Base-by-base conservation (phyloP, 2,113 vertebrate species). In the Aptenodytes patagonicus region DNA sequence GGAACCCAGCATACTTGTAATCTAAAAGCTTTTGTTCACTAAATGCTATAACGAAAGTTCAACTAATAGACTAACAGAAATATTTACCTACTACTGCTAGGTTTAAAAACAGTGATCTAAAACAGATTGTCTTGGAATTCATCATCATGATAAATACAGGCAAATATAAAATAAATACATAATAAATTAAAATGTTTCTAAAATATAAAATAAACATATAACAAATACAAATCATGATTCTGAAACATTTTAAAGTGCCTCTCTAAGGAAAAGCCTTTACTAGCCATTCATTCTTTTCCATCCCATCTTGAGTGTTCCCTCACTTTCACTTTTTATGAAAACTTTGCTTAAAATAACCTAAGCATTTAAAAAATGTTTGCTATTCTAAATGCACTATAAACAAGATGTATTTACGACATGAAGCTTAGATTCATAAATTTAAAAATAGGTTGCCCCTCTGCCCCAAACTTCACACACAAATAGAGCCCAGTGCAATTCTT, bases 291-390 rank as follows among this genome's bases (percentile, higher is more conserved):
- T 29, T 84, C 8, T 72, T 55, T 73, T 58, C 26, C 10, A 4
- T 8, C 29, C 34, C 3, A 55, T 13, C 47, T 44, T 58, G 8
- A 69, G 3, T 17, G 1, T 36, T 55, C 7, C 13, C 12, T 54
- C 1, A 0, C 2, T 49, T 60, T 13, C 7, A 11, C 9, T 49
- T 16, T 29, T 60, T 5, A 51, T 3, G 18, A 49, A 69, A 78
- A 44, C 10, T 51, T 46, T 79, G 34, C 40, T 49, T 31, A 66
- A 72, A 91, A 76, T n/a, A 83, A 36, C 16, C 6, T 24, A 32
- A 54, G 32, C 47, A 77, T 65, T 91, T 14, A 40, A 60, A 70
- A 65, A 80, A 44, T 4, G 2, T 22, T 72, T 80, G 8, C 5
- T 51, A 54, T 49, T 68, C 17, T 44, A 83, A 94, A 57, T n/a